Evolutionary conservation across 2,888 invertebrate genomes (phyloP).

Genomic region (Muschampia plurimacula): DNA sequence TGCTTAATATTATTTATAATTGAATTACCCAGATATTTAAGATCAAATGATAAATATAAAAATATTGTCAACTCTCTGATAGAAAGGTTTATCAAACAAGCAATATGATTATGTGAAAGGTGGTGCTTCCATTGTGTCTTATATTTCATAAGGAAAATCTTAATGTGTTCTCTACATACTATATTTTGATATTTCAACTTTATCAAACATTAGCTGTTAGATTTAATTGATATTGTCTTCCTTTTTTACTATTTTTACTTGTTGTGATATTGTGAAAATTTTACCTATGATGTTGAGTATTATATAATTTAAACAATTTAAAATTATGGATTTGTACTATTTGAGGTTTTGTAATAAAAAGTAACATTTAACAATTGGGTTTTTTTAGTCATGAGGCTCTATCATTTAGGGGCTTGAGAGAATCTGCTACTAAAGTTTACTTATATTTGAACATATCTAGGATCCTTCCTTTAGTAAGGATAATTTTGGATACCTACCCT

Average conservation of each 20-base stretch:
- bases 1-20: not conserved
- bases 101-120: slow-evolving; percentile 26
- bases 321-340: not conserved
- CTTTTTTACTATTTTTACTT: slow-evolving; percentile 50
- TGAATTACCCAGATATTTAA: slow-evolving; percentile 1
- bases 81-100: slow-evolving; percentile 7
- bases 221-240: slow-evolving; percentile 51
- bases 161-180: slow-evolving; percentile 35
- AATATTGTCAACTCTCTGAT: not conserved
- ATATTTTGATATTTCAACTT: slow-evolving; percentile 49
- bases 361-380: not conserved
- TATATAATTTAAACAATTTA: slow-evolving; percentile 6
- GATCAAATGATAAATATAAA: slow-evolving; percentile 7
- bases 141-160: slow-evolving; percentile 44
- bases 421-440: no score
- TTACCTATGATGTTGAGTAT: slow-evolving; percentile 45
- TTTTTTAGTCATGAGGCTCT: not conserved
- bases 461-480: no score
- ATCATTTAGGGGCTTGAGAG: no score
- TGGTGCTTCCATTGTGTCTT: slow-evolving; percentile 62
- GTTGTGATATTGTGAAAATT: slow-evolving; percentile 60
- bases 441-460: no score
- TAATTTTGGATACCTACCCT: no score
- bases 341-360: not conserved
- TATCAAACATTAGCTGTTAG: slow-evolving; percentile 44